Conservation (phyloP, 2,888 invertebrate species). For the Stenchaetothrips biformis region DNA sequence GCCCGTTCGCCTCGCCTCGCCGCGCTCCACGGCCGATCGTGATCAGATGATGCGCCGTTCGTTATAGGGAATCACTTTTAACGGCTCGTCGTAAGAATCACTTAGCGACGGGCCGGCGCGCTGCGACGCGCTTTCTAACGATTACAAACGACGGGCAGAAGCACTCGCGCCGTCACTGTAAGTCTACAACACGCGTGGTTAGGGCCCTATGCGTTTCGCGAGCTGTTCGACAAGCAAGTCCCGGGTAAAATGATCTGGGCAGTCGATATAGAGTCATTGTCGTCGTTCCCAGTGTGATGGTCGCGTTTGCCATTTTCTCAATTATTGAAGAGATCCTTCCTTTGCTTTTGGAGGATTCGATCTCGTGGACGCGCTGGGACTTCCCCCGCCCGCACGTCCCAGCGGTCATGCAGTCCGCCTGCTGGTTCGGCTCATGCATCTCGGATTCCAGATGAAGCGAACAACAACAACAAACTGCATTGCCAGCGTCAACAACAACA, state of each 20-base stretch:
- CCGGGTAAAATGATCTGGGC: no score
- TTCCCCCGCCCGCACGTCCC: neutral
- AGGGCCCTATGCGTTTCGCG: no score
- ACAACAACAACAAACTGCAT: no score
- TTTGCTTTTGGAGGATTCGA: neutral
- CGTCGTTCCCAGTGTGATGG: no score
- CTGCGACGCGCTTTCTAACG: neutral
- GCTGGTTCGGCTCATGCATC: neutral
- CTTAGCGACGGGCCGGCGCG: neutral
- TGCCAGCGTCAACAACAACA: no score
- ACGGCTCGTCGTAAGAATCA: constrained; percentile 10
- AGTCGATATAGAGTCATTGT: no score
- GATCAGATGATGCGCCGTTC: neutral
- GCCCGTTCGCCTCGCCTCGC: neutral
- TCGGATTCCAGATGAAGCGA: neutral
- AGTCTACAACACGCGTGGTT: no score
- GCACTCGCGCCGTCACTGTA: neutral
- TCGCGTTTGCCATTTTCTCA: neutral
- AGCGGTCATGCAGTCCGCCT: neutral
- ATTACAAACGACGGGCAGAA: constrained; percentile 4
- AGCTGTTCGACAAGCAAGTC: no score
- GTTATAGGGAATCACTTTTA: constrained; percentile 9
- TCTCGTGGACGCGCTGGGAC: neutral
- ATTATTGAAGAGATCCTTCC: neutral
- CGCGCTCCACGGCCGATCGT: neutral